Conservation (phyloP, 2,888 invertebrate genomes). For the Latheticus oryzae region DNA sequence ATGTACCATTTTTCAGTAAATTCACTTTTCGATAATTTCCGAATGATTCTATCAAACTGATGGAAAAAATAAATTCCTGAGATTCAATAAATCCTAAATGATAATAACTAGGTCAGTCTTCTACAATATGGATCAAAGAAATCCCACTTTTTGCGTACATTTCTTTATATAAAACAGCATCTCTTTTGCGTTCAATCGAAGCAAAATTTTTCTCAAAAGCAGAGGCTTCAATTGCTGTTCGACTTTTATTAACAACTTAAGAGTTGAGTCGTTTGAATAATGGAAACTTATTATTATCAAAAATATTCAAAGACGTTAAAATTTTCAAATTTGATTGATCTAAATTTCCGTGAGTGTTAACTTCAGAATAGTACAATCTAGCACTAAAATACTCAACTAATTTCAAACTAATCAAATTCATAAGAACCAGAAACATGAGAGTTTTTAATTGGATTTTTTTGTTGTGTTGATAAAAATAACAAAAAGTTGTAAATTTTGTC, state of each 20-base stretch:
- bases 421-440: constrained; percentile 63
- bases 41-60: no score
- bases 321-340: constrained; percentile 63
- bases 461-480: no score
- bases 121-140: constrained; percentile 63
- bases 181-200: constrained; percentile 60
- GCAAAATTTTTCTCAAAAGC: constrained; percentile 48
- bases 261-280: constrained; percentile 13
- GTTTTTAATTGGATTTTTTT: no score
- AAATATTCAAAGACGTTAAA: constrained; percentile 52
- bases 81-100: constrained; percentile 65
- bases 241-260: constrained; percentile 7
- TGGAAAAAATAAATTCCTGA: no score
- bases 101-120: constrained; percentile 65
- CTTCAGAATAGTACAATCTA: constrained; percentile 63
- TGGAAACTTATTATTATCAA: constrained; percentile 47
- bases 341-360: constrained; percentile 63
- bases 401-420: no score
- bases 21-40: no score
- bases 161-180: constrained; percentile 57
- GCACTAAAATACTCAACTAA: constrained; percentile 65
- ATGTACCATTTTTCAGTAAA: constrained; percentile 63
- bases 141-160: constrained; percentile 57
- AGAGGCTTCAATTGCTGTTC: constrained; percentile 43
- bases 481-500: no score